These are phyloP conservation scores for Pseudotriccus pelzelni DNA, from an alignment of 2,797 vertebrate species.

Conservation along the genomic window DNA sequence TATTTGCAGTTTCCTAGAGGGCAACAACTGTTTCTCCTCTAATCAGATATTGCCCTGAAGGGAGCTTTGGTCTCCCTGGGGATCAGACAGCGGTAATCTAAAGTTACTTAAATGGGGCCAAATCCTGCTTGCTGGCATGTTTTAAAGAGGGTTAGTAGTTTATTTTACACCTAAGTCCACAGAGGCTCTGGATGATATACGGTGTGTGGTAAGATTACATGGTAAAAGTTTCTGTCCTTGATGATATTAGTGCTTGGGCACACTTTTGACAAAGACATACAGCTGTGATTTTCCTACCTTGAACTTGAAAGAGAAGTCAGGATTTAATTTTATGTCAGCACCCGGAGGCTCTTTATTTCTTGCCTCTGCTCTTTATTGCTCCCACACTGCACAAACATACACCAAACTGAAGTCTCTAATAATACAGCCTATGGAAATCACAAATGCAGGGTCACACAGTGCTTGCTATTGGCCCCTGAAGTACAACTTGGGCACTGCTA, in stretches of 20 bases:
- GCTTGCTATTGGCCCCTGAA: conserved; percentile 50
- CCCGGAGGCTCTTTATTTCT: conserved; percentile 67
- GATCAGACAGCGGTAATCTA: conserved; percentile 11
- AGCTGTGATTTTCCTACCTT: conserved; percentile 67
- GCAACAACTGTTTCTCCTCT: conserved; percentile 34
- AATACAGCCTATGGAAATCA: conserved; percentile 47
- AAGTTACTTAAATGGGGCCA: conserved; percentile 33
- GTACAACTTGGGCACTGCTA: conserved; percentile 46
- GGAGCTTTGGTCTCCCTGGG: conserved; percentile 28
- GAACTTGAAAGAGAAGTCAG: conserved; percentile 63
- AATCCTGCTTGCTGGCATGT: neutral
- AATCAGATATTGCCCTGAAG: conserved; percentile 36
- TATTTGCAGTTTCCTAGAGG: conserved; percentile 38
- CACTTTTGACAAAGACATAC: conserved; percentile 52
- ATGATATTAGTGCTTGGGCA: conserved; percentile 42
- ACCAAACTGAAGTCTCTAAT: conserved; percentile 33
- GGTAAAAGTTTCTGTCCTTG: conserved; percentile 37
- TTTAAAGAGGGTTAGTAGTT: neutral
- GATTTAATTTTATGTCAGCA: conserved; percentile 66
- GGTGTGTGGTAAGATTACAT: neutral
- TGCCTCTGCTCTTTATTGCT: conserved; percentile 65
- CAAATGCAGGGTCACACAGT: conserved; percentile 27
- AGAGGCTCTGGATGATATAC: neutral
- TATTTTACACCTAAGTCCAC: neutral
- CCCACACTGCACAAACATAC: conserved; percentile 32